Evolutionary conservation across 2,888 invertebrate genomes (phyloP).

Genomic region (Exephanes ischioxanthus): DNA sequence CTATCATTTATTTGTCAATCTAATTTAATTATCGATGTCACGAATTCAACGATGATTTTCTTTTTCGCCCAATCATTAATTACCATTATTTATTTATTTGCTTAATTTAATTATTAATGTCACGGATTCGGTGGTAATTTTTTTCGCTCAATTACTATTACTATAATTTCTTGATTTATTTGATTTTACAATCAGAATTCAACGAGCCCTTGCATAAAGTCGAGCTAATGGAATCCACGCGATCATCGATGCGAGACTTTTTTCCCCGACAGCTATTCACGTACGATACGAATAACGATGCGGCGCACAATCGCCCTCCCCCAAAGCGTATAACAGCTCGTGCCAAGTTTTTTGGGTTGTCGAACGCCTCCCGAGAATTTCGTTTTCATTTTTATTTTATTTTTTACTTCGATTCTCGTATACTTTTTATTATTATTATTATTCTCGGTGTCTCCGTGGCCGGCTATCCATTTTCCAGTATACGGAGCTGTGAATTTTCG

Average conservation of each 20-base stretch:
- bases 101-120: background rate
- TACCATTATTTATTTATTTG: background rate
- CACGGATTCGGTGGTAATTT: background rate
- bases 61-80: background rate
- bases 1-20: background rate
- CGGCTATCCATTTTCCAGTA: background rate
- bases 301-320: constrained; percentile 12
- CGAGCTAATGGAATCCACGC: background rate
- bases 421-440: constrained; percentile 32
- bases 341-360: constrained; percentile 51
- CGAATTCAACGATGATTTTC: background rate
- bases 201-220: background rate
- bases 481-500: constrained; percentile 6
- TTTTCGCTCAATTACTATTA: background rate
- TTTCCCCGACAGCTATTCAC: background rate
- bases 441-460: constrained; percentile 18
- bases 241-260: background rate
- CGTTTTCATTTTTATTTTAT: constrained; percentile 23
- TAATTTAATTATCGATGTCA: background rate
- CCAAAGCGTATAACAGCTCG: constrained; percentile 17
- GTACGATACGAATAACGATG: constrained; percentile 39
- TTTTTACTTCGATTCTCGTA: constrained; percentile 2
- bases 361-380: constrained; percentile 38
- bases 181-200: background rate
- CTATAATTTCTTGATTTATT: background rate